Base-by-base conservation (phyloP, 2,797 vertebrate genomes). In the Scolopax rusticola region DNA sequence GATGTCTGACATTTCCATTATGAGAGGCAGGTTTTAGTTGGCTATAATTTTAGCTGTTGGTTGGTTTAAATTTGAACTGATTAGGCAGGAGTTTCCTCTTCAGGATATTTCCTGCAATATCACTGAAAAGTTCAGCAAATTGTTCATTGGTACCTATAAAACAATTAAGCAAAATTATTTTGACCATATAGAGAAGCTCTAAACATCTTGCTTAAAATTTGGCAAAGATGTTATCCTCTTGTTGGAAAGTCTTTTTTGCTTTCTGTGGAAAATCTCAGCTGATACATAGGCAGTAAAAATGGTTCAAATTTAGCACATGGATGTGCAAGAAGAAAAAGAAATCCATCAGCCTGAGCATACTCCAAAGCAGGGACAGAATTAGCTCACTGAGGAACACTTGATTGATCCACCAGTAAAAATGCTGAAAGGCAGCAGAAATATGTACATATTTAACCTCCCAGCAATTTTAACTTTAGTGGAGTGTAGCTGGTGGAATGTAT, bases 321-420 rank as follows among this genome's bases (percentile, higher is more conserved):
- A 69, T 45, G 15, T 74, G 56, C 25, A 57, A 77, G 79, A 81
- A 41, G n/a, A 47, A 24, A 38, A 32, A 47, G 38, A 43, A 11
- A 48, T 64, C 54, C 33, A 56, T 84, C 60, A 50, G 9, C 25
- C 61, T 0, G 1, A 91, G 17, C 61, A 56, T 84, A 54, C 30
- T 93, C 76, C 50, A 86, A 89, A 91, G 24, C 27, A 86, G 65
- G 59, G 51, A 90, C 76, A 91, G 61, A 95, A 73, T 94, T 92
- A 96, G 53, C 88, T 84, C 38, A 40, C 77, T 53, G 41, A 89
- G 50, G 69, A 93, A 74, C 30, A 38, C 47, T 87, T 89, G 91
- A 90, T 83, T 95, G 94, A 95, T 92, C 64, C 80, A 84, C 38
- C 75, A 74, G 71, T 60, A 92, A 87, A 95, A 94, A 77, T 83